A percentile compares a stretch with the other conserved stretches of the same genome.
These are phyloP conservation scores for Maccullochella peelii DNA, from an alignment of 2,113 vertebrate species.

Conservation along the genomic window DNA sequence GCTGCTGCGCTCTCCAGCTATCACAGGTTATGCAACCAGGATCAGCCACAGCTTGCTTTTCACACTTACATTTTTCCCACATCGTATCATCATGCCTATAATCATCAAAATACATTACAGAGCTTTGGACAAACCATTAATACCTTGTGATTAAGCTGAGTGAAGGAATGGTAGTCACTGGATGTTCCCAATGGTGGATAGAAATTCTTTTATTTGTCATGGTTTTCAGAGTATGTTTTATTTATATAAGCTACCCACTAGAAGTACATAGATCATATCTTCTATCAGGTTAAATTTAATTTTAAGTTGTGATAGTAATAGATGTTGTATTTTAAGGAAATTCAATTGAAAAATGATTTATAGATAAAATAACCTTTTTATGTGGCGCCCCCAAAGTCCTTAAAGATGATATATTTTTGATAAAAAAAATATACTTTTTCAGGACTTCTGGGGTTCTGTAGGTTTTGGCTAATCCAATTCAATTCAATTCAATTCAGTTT, in stretches of 20 bases:
- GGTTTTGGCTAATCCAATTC: too few relatives aligned
- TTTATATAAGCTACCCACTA: not conserved
- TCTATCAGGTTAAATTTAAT: not conserved
- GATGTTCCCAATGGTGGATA: not conserved
- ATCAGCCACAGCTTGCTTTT: slow-evolving; percentile 64
- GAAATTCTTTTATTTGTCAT: slow-evolving; percentile 1
- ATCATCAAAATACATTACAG: slow-evolving; percentile 50
- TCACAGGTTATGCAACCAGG: slow-evolving; percentile 71
- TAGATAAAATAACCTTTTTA: not conserved
- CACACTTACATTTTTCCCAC: slow-evolving; percentile 60
- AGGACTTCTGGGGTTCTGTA: too few relatives aligned
- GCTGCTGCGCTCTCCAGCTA: slow-evolving; percentile 44
- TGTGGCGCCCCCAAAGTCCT: too few relatives aligned
- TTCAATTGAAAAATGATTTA: not conserved
- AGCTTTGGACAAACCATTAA: slow-evolving; percentile 31
- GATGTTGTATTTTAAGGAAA: not conserved
- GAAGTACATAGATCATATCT: not conserved
- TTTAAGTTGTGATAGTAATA: not conserved
- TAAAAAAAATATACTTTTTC: too few relatives aligned
- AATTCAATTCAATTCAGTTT: too few relatives aligned
- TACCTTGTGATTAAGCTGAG: slow-evolving; percentile 38
- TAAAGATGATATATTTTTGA: too few relatives aligned
- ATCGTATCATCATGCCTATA: slow-evolving; percentile 50
- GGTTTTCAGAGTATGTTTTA: not conserved
- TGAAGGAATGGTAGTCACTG: slow-evolving; percentile 8